Evolutionary conservation across 2,888 invertebrate species (phyloP).

Genomic region (Nebria brevicollis): DNA sequence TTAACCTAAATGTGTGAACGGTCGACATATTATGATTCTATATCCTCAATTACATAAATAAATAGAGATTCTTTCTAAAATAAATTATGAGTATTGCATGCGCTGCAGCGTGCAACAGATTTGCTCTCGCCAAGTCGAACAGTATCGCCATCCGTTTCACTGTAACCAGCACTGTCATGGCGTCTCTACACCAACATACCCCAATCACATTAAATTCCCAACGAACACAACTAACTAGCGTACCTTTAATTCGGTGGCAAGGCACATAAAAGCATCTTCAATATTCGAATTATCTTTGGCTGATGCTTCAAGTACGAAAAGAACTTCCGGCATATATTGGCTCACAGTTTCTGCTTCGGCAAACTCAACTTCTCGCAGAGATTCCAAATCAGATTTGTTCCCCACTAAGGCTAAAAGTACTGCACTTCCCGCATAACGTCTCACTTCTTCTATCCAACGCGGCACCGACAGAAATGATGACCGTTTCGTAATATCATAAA

Average conservation of each 20-base stretch:
- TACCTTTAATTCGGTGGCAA: conserved; percentile 90
- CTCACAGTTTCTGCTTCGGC: conserved; percentile 89
- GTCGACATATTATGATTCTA: too few relatives aligned
- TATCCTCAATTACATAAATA: conserved; percentile 27
- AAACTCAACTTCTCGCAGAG: conserved; percentile 83
- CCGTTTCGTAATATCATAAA: conserved; percentile 94
- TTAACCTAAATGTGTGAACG: too few relatives aligned
- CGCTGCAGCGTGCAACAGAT: conserved; percentile 74
- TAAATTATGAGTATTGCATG: conserved; percentile 63
- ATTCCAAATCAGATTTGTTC: conserved; percentile 88
- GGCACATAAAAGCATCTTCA: conserved; percentile 85
- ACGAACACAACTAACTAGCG: conserved; percentile 29
- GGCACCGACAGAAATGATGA: conserved; percentile 91
- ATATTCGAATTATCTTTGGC: conserved; percentile 93
- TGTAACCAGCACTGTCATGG: conserved; percentile 75
- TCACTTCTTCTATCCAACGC: conserved; percentile 96
- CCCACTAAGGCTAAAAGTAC: conserved; percentile 92
- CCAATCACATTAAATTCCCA: conserved; percentile 6
- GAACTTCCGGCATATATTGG: conserved; percentile 85
- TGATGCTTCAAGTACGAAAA: conserved; percentile 88
- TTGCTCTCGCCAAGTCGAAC: conserved; percentile 76
- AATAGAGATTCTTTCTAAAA: conserved; percentile 34
- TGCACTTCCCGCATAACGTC: conserved; percentile 91
- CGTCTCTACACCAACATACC: conserved; percentile 70
- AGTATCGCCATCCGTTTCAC: conserved; percentile 71